phyloP scores from a whole-genome alignment of 2,888 invertebrate genomes.

The Papilio gigon region DNA sequence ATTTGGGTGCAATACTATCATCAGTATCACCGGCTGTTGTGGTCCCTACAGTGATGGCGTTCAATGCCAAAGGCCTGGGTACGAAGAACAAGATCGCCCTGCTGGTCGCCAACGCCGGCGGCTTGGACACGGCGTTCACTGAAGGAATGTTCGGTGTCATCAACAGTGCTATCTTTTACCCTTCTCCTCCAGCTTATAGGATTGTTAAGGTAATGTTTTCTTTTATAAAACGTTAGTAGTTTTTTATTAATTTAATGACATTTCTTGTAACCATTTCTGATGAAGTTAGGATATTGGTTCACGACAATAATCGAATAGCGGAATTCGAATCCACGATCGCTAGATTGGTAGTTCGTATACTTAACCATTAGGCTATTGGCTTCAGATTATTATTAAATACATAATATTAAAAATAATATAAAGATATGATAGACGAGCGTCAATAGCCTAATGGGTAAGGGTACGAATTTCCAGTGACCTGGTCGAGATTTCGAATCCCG shows the following conservation, averaged over 20 bases:
- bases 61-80: conserved; percentile 92
- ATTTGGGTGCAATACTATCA: conserved; percentile 92
- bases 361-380: no score
- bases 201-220: conserved; percentile 65
- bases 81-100: conserved; percentile 95
- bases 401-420: no score
- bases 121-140: conserved; percentile 96
- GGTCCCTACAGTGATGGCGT: conserved; percentile 92
- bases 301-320: no score
- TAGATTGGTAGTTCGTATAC: no score
- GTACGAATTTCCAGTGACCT: no score
- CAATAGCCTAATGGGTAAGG: no score
- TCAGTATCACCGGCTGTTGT: conserved; percentile 98
- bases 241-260: no score
- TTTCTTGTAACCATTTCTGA: no score
- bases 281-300: no score
- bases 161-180: conserved; percentile 92
- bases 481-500: no score
- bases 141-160: conserved; percentile 96
- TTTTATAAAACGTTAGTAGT: neutral
- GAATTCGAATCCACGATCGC: no score
- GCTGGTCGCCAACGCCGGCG: conserved; percentile 95
- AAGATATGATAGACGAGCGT: no score
- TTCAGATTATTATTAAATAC: neutral
- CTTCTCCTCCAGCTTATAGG: conserved; percentile 84